Evolutionary conservation across 2,888 invertebrate species (phyloP), one percentile per base, ranked within the genome.

Genomic region (Leucania comma): DNA sequence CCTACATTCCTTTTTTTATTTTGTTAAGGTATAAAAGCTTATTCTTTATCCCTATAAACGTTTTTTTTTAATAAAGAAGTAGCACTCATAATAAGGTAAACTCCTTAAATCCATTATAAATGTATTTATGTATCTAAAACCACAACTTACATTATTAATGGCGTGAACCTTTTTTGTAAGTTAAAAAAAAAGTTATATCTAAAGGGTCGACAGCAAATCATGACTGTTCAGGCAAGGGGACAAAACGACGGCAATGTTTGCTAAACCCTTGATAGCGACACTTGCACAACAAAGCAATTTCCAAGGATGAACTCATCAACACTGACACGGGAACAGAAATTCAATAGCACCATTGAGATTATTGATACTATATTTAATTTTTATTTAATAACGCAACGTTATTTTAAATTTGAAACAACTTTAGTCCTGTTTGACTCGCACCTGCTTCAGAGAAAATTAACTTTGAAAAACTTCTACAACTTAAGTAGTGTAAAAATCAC

Each of bases 141-240:
- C n/a, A 38, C 42, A 57, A 72, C 72, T 65, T 56, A 54, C 38
- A 71, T 78, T 70, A 78, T 63, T 68, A 84, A 82, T 67, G 68
- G 68, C 59, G 26, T 67, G 42, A 79, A 24, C 56, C 24, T 66
- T 82, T 83, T 73, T 68, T 75, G 59, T 50, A 17, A 75, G 69
- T 67, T 69, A 64, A 83, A 82, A 70, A 67, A 80, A 79, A 70
- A 62, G 81, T 70, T 77, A 50, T 68, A 48, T 77, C 81, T 81
- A 84, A 86, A 86, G 87, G 90, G 86, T 87, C 86, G 86, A 78
- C 87, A 82, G 89, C 90, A 90, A 89, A 91, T 90, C 89, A 87
- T 89, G 87, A 74, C 84, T 85, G 86, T 83, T 87, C 82, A 86
- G 74, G 84, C 86, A 88, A 84, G 82, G 61, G 83, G 83, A 86